Base-by-base conservation (phyloP, 2,797 vertebrate genomes). In the Rachycentron canadum region DNA sequence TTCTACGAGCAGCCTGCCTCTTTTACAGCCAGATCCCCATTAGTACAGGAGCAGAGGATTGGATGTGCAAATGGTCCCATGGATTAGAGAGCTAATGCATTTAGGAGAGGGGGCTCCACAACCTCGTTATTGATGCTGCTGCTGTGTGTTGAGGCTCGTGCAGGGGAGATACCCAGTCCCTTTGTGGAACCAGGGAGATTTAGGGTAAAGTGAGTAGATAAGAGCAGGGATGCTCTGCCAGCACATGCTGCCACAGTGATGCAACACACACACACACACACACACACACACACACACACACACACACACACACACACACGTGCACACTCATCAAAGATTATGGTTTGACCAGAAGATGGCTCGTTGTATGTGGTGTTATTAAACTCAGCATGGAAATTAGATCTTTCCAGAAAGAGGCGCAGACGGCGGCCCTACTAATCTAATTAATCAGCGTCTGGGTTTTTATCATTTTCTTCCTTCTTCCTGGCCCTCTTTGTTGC, bases 81-180 rank as follows among this genome's bases (percentile, higher is more conserved):
- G 94, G 92, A 94, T 94, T 93, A 95, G 81, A 76, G 86, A 69
- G 85, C 85, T 94, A 94, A 93, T 93, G 93, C 84, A 89, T 95
- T 94, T 93, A 94, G 72, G 86, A 91, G 85, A 83, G 88, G 90
- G 89, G 88, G 85, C 75, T 84, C 81, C 75, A 61, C 88, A 84
- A 87, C 90, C 88, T 88, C 86, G 86, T 90, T 87, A 93, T 86
- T 89, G 81, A 79, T 71, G 50, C 84, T 66, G 73, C 68, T 57
- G 61, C 28, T 84, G 85, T 87, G 87, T 67, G 62, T 38, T n/a
- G 82, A 81, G 70, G 76, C 81, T 84, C 71, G 28, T 67, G 70
- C 72, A 69, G 85, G 74, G 83, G 78, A 88, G 86, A 92, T 92
- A 90, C 84, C 81, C 86, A 21, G 88, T 91, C 89, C 89, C 91